phyloP scores from a whole-genome alignment of 2,797 vertebrate species.

The Sebastes hopkinsi region DNA sequence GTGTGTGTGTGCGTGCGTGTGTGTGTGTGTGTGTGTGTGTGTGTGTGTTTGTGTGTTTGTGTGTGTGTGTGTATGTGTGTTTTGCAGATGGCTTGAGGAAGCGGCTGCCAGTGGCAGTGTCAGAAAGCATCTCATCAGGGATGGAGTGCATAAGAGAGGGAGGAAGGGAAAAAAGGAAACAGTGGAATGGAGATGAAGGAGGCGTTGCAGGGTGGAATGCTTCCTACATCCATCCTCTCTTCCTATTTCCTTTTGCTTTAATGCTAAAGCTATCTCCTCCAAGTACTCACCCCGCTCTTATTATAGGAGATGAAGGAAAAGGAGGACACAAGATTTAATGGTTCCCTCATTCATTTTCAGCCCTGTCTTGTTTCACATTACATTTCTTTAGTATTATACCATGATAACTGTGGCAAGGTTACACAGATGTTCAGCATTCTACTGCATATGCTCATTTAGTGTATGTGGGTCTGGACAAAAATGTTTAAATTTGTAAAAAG shows the following conservation, averaged over 20 bases:
- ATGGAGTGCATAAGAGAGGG: constrained; percentile 22
- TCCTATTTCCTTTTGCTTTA: background rate
- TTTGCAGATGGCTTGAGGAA: constrained; percentile 67
- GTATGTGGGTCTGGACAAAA: background rate
- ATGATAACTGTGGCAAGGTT: background rate
- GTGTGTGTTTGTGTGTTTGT: constrained; percentile 15
- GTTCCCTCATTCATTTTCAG: background rate
- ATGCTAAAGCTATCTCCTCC: background rate
- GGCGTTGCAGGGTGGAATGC: constrained; percentile 7
- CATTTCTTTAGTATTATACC: background rate
- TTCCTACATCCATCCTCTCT: background rate
- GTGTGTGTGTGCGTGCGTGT: constrained; percentile 8
- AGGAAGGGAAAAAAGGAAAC: constrained; percentile 18
- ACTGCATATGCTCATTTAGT: background rate
- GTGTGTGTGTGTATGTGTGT: constrained; percentile 17
- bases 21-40: constrained; percentile 8
- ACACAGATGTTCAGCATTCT: background rate
- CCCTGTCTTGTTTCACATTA: background rate
- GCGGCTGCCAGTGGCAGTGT: constrained; percentile 69
- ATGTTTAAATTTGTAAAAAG: constrained; percentile 8
- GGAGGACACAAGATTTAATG: too few species aligned
- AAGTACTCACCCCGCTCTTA: background rate
- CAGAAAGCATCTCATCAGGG: constrained; percentile 72
- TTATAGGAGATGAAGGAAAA: background rate
- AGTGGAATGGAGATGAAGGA: constrained; percentile 28